Evolutionary conservation across 37 sponge, comb jelly and placozoan species (phyloP).

Genomic region (Bolinopsis microptera): DNA sequence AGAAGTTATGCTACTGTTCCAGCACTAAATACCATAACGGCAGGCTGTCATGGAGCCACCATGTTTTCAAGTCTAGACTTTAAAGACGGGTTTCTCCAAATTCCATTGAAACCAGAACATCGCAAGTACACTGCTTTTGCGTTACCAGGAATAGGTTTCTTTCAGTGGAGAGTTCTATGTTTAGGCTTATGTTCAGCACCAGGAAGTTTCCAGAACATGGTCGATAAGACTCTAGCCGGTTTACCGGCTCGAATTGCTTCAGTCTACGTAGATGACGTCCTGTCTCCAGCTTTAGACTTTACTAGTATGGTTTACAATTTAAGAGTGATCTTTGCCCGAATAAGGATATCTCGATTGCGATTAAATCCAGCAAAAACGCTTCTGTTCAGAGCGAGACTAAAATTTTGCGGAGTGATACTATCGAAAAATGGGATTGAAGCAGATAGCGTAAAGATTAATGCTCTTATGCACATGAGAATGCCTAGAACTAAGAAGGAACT

Average conservation of each 20-base stretch:
- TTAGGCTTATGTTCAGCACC: conserved; percentile 72
- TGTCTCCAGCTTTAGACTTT: conserved; percentile 61
- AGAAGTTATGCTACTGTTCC: conserved; percentile 78
- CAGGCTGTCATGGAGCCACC: conserved; percentile 70
- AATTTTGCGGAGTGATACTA: conserved; percentile 71
- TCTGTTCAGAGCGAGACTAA: conserved; percentile 65
- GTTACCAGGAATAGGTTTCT: conserved; percentile 74
- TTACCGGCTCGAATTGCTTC: conserved; percentile 67
- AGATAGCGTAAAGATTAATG: conserved; percentile 52
- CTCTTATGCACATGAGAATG: background rate
- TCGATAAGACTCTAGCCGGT: conserved; percentile 70
- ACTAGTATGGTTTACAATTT: conserved; percentile 66
- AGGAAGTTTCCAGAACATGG: conserved; percentile 71
- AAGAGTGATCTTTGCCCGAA: conserved; percentile 68
- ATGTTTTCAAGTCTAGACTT: conserved; percentile 70
- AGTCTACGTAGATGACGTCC: conserved; percentile 70
- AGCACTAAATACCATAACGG: conserved; percentile 73
- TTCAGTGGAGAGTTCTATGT: conserved; percentile 69
- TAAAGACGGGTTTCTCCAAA: conserved; percentile 73
- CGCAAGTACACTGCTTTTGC: conserved; percentile 71
- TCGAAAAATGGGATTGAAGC: conserved; percentile 70
- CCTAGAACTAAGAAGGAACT: background rate
- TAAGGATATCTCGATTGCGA: conserved; percentile 71
- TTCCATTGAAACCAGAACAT: conserved; percentile 69
- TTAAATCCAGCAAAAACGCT: conserved; percentile 68